Evolutionary conservation across 2,113 vertebrate genomes (phyloP).

Genomic region (Macrotis lagotis): DNA sequence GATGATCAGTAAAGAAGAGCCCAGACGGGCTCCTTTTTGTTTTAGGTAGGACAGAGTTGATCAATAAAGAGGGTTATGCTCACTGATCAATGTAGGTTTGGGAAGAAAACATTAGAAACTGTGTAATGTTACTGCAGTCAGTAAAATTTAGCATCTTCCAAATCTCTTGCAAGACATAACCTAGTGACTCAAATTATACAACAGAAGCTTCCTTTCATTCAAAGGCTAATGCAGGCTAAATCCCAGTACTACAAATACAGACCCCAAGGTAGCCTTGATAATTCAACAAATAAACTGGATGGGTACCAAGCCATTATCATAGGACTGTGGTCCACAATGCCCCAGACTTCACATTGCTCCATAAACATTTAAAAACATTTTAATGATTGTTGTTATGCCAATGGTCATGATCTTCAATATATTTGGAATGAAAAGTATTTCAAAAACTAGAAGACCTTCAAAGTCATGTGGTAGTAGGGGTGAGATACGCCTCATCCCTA

Average conservation of each 20-base stretch:
- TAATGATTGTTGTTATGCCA: not conserved
- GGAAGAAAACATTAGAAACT: not conserved
- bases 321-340: not conserved
- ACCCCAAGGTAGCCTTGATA: not conserved
- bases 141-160: not conserved
- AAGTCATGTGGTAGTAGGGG: not conserved
- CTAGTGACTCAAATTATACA: not conserved
- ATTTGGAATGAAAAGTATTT: not conserved
- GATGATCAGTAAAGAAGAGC: not conserved
- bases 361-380: not conserved
- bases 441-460: not conserved
- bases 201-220: not conserved
- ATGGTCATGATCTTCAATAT: not conserved
- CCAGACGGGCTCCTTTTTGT: not conserved
- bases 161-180: not conserved
- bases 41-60: not conserved
- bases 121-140: not conserved
- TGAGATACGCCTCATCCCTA: not conserved
- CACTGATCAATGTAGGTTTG: not conserved
- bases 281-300: not conserved
- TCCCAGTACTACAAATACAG: not conserved
- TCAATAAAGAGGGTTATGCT: not conserved
- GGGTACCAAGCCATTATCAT: not conserved
- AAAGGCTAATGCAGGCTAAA: not conserved
- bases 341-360: not conserved